Conservation (phyloP, 2,113 vertebrate genomes). For the Eulemur rufifrons region DNA sequence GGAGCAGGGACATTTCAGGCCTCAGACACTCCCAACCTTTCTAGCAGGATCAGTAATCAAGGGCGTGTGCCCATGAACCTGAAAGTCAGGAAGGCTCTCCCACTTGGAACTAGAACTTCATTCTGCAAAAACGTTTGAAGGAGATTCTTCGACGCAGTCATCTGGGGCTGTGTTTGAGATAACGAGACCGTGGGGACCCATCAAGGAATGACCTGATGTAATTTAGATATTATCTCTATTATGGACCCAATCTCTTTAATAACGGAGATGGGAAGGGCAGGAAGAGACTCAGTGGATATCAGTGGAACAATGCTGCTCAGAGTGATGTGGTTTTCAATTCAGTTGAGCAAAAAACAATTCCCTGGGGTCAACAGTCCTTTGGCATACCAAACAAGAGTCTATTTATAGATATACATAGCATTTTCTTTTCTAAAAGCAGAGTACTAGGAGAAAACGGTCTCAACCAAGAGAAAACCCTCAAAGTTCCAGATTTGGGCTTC, state of each 20-base stretch:
- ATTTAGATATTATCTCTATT: slow-evolving; percentile 69
- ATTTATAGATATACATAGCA: slow-evolving; percentile 48
- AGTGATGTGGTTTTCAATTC: slow-evolving; percentile 54
- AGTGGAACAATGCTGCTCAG: slow-evolving; percentile 44
- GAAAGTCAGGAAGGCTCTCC: slow-evolving; percentile 65
- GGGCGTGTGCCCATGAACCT: slow-evolving; percentile 44
- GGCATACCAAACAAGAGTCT: slow-evolving; percentile 12
- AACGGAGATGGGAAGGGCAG: slow-evolving; percentile 65
- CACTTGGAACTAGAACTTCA: slow-evolving; percentile 48
- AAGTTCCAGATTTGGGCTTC: neutral
- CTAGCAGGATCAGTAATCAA: slow-evolving; percentile 26
- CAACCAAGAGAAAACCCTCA: neutral
- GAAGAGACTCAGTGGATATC: slow-evolving; percentile 30
- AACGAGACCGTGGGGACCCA: slow-evolving; percentile 54
- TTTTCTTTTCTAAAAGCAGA: slow-evolving; percentile 36
- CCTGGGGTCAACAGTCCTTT: neutral
- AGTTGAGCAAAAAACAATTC: slow-evolving; percentile 60
- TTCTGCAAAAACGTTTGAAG: slow-evolving; percentile 52
- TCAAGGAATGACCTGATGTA: slow-evolving; percentile 61
- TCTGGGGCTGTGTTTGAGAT: slow-evolving; percentile 45
- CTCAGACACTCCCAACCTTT: neutral
- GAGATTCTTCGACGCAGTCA: slow-evolving; percentile 9
- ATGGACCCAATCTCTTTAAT: slow-evolving; percentile 24
- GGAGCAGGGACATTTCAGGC: neutral
- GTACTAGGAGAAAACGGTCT: neutral